Percentiles rank a stretch among this genome's conserved stretches.
phyloP scores from a whole-genome alignment of 2,888 invertebrate genomes.

The Leptopterna dolabrata region DNA sequence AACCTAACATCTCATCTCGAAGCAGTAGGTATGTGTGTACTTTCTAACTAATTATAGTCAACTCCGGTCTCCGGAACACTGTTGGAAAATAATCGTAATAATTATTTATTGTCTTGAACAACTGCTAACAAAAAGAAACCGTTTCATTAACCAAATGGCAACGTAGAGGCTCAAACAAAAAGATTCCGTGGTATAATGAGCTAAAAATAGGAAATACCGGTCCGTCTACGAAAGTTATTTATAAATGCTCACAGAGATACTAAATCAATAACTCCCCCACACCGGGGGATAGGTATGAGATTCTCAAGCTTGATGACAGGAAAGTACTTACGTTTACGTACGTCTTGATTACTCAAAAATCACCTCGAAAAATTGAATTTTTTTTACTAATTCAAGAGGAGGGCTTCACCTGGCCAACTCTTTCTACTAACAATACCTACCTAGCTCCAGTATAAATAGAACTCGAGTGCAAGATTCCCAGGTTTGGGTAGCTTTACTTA shows the following conservation, averaged over 20 bases:
- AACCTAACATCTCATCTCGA: no score
- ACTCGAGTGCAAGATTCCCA: background rate
- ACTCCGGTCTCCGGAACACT: no score
- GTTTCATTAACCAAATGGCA: background rate
- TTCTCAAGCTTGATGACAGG: background rate
- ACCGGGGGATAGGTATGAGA: background rate
- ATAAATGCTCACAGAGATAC: background rate
- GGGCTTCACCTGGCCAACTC: slow-evolving; percentile 15
- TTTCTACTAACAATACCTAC: background rate
- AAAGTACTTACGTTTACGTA: background rate
- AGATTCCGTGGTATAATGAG: background rate
- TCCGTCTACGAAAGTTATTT: background rate
- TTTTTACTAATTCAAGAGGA: background rate
- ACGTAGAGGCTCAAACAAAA: background rate
- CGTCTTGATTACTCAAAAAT: background rate
- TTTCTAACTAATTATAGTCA: no score
- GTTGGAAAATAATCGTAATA: no score
- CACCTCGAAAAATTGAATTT: slow-evolving; percentile 27
- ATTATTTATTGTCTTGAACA: no score
- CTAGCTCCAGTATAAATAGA: slow-evolving; percentile 44
- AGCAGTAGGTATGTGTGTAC: no score
- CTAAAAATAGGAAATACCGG: background rate
- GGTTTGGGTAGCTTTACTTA: background rate
- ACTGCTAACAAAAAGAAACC: no score
- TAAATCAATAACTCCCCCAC: background rate